Evolutionary conservation across 2,797 vertebrate genomes (phyloP), one percentile per base, ranked within the genome.

Genomic region (Synanceia verrucosa): DNA sequence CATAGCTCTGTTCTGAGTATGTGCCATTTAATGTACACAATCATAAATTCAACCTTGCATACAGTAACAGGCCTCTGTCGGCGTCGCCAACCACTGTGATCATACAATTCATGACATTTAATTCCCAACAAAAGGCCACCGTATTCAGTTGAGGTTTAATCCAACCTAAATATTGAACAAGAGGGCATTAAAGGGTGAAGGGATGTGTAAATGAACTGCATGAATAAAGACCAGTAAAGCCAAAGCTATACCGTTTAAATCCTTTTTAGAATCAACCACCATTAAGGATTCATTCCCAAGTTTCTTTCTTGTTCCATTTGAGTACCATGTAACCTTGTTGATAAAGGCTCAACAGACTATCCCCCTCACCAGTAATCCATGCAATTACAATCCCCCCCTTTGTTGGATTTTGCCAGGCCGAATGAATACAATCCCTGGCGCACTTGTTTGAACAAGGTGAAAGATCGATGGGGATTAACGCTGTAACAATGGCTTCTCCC

Each of bases 401-500:
- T 55, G 81, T 44, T 73, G 73, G 89, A 87, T 90, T 92, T 82
- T 76, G 64, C 65, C 63, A 1, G 76, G 70, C 66, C 9, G 50
- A 80, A 86, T 36, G 76, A 81, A 83, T 70, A 59, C 70, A 70
- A 84, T 74, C 79, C 84, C 48, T 14, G 5, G 69, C 0, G 67
- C 28, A 78, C 90, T 88, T 88, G 82, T 88, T 88, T 84, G 79
- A 91, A 83, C 67, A 73, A 86, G 85, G 90, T 91, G 85, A 91
- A 92, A 91, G 90, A 94, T 91, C 76, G 86, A 91, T 86, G 85
- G 84, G 90, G 91, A 91, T 91, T 92, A 91, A 76, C n/a, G 61
- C 68, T 44, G 28, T 29, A 80, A 89, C 85, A 91, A 90, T 84
- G 86, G 65, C 87, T 76, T 72, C 78, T 83, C 62, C 68, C 9